These are phyloP conservation scores for Corythornis leucogaster DNA, from an alignment of 2,797 vertebrate genomes.

Conservation along the genomic window DNA sequence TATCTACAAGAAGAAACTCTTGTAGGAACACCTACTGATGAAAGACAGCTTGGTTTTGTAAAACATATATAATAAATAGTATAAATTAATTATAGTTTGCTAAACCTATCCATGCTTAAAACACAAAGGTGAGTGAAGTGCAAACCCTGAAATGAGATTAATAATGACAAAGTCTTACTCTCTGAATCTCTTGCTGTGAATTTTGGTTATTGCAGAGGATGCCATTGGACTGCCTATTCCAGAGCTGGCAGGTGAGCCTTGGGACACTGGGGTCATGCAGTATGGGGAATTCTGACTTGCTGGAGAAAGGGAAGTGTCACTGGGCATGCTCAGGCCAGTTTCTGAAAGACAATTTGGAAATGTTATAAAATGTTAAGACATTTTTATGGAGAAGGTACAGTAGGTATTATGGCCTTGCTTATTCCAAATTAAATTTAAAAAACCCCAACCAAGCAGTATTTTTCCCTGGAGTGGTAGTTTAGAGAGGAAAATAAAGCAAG, in stretches of 20 bases:
- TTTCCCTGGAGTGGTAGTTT: not conserved
- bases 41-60: not conserved
- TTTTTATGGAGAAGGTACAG: not conserved
- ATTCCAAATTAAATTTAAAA: not conserved
- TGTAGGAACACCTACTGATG: not conserved
- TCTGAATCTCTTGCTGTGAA: conserved; percentile 98
- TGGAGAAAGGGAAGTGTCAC: conserved; percentile 94
- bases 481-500: not conserved
- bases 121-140: not conserved
- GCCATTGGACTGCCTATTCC: conserved; percentile 98
- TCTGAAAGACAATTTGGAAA: conserved; percentile 79
- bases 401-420: not conserved
- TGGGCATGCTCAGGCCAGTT: conserved; percentile 92
- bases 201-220: conserved; percentile 95
- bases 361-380: not conserved
- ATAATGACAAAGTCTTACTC: conserved; percentile 85
- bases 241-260: conserved; percentile 95
- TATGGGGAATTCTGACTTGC: conserved; percentile 98
- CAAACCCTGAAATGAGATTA: not conserved
- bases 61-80: not conserved
- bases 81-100: not conserved
- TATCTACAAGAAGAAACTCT: not conserved
- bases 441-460: not conserved
- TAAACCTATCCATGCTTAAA: not conserved
- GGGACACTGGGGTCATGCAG: conserved; percentile 98